Conservation (phyloP, 1,140 invertebrate species). For the Laodelphax striatellus region DNA sequence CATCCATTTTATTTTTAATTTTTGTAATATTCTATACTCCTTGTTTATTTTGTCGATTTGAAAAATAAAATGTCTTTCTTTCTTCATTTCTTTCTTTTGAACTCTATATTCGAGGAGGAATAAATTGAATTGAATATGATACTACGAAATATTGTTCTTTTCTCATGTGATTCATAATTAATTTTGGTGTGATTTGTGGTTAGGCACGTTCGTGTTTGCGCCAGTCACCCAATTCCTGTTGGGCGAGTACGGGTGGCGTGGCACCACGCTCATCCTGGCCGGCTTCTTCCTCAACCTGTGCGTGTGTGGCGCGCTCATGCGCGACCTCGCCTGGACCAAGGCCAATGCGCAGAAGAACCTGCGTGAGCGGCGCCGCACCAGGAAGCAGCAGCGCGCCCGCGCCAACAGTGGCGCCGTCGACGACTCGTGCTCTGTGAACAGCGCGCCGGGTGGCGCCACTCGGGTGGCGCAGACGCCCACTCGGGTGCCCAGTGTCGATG, state of each 20-base stretch:
- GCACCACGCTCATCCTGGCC: constrained; percentile 65
- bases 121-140: too few species aligned
- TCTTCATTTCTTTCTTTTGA: too few species aligned
- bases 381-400: constrained; percentile 32
- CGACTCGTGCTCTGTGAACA: constrained; percentile 28
- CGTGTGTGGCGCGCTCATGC: constrained; percentile 75
- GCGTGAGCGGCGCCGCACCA: constrained; percentile 43
- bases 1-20: too few species aligned
- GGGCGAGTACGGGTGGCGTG: constrained; percentile 73
- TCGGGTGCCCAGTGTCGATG: constrained; percentile 44
- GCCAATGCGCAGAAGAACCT: constrained; percentile 42
- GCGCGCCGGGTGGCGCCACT: constrained; percentile 37
- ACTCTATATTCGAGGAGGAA: too few species aligned
- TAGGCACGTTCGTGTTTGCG: constrained; percentile 86
- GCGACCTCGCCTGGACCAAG: constrained; percentile 67
- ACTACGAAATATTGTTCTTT: background rate
- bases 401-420: constrained; percentile 31
- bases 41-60: too few species aligned
- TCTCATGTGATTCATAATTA: background rate
- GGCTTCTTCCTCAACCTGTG: constrained; percentile 78
- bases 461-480: constrained; percentile 38
- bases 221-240: constrained; percentile 68
- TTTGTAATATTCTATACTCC: too few species aligned
- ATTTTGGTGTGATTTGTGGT: background rate
- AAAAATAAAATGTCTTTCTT: too few species aligned